These are phyloP conservation scores for Cinclus mexicanus DNA, from an alignment of 2,113 vertebrate genomes.

Conservation along the genomic window DNA sequence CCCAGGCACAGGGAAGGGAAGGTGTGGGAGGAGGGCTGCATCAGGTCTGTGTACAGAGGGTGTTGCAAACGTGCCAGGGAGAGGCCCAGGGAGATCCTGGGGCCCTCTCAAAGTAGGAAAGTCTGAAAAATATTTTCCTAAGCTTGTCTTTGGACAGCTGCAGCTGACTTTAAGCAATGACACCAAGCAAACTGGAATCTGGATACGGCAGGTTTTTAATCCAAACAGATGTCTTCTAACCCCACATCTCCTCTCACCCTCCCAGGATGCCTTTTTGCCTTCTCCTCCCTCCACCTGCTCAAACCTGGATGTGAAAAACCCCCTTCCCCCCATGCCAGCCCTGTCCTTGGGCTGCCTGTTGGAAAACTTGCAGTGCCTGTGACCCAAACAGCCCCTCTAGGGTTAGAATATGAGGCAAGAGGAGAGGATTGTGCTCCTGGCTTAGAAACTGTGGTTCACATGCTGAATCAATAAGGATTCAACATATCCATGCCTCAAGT, in stretches of 20 bases:
- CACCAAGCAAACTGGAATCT: slow-evolving; percentile 50
- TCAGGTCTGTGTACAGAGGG: slow-evolving; percentile 40
- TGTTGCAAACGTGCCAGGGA: slow-evolving; percentile 61
- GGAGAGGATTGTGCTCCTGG: not conserved
- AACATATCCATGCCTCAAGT: not conserved
- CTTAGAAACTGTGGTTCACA: not conserved
- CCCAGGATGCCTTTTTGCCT: not conserved
- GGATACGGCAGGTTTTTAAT: slow-evolving; percentile 23
- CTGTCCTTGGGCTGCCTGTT: not conserved
- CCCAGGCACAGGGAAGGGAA: not conserved
- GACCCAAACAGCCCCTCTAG: not conserved
- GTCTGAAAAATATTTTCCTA: slow-evolving; percentile 72
- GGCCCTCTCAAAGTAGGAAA: slow-evolving; percentile 64
- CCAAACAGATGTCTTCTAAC: slow-evolving; percentile 46
- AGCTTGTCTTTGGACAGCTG: slow-evolving; percentile 66
- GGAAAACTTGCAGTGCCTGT: not conserved
- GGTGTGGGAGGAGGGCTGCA: slow-evolving; percentile 54
- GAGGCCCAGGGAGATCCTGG: slow-evolving; percentile 66
- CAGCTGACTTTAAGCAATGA: slow-evolving; percentile 44
- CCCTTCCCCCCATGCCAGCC: not conserved
- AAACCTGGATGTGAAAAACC: not conserved
- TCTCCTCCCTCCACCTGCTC: slow-evolving; percentile 2
- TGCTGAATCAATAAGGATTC: not conserved
- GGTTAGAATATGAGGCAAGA: not conserved
- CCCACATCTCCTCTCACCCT: not conserved